phyloP scores from a whole-genome alignment of 2,797 vertebrate species.

The Characodon lateralis region DNA sequence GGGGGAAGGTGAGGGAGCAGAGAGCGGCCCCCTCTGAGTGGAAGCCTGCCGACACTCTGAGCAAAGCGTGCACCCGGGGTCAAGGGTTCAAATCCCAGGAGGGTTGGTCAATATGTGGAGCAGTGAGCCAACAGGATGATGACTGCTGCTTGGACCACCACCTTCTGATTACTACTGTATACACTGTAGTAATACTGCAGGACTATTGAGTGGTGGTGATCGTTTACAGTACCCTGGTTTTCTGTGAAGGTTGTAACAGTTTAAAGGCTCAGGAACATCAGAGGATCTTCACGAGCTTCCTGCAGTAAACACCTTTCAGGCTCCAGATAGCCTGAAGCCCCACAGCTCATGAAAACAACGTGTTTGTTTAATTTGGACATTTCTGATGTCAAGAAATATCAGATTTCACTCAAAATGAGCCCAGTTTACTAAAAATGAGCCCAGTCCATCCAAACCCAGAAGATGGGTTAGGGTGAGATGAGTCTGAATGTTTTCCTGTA shows the following conservation, averaged over 20 bases:
- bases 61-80: slow-evolving; percentile 10
- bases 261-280: neutral
- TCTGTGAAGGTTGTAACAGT: neutral
- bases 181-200: neutral
- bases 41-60: slow-evolving; percentile 8
- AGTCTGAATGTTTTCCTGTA: too few species aligned
- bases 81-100: slow-evolving; percentile 20
- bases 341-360: too few species aligned
- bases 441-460: too few species aligned
- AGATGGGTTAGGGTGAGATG: too few species aligned
- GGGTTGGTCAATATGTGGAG: slow-evolving; percentile 1
- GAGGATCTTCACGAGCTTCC: too few species aligned
- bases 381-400: neutral
- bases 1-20: slow-evolving; percentile 33
- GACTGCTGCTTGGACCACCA: neutral
- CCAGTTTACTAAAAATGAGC: neutral
- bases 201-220: neutral
- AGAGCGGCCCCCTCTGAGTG: slow-evolving; percentile 33
- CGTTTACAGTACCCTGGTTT: neutral
- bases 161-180: neutral
- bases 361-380: too few species aligned
- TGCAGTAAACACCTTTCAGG: too few species aligned
- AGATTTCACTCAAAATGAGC: neutral
- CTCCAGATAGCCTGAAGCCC: too few species aligned
- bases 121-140: neutral